Percentiles rank a stretch among this genome's conserved stretches.
Conservation (phyloP, 64 coral and sea anemone genomes). For the Orbicella faveolata region DNA sequence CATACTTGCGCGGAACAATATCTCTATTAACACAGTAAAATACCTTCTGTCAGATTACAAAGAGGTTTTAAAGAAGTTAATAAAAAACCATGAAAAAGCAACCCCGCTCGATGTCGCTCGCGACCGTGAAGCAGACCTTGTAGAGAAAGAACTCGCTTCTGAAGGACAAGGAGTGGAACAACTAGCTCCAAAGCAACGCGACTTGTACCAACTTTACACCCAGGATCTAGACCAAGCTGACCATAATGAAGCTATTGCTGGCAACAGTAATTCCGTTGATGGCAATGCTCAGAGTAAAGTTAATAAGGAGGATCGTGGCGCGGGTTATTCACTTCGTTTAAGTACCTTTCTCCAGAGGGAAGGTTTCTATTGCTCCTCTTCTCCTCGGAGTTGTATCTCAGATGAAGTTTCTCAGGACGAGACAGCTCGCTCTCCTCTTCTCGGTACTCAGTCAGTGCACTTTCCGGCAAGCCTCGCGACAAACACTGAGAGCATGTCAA, state of each 20-base stretch:
- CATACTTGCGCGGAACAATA: slow-evolving; percentile 33
- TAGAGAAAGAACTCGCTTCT: slow-evolving; percentile 15
- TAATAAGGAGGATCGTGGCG: background rate
- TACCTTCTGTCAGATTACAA: slow-evolving; percentile 32
- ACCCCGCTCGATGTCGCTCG: slow-evolving; percentile 33
- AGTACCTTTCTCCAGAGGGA: slow-evolving; percentile 1
- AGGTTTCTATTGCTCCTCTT: background rate
- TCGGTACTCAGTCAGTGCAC: background rate
- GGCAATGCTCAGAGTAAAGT: background rate
- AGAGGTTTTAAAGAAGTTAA: slow-evolving; percentile 17
- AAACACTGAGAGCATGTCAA: background rate
- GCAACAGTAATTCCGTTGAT: background rate
- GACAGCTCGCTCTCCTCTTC: background rate
- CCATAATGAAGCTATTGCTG: background rate
- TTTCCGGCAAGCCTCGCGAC: background rate
- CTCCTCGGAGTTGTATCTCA: background rate
- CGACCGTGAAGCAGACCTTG: slow-evolving; percentile 13
- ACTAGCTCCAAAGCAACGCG: background rate
- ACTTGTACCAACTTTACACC: slow-evolving; percentile 31
- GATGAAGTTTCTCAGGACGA: background rate
- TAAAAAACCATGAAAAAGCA: background rate
- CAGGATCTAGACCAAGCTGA: background rate
- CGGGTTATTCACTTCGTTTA: slow-evolving; percentile 1
- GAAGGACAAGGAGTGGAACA: background rate
- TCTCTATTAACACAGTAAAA: slow-evolving; percentile 16